Conservation (phyloP, 2,797 vertebrate species). For the Gymnodraco acuticeps region DNA sequence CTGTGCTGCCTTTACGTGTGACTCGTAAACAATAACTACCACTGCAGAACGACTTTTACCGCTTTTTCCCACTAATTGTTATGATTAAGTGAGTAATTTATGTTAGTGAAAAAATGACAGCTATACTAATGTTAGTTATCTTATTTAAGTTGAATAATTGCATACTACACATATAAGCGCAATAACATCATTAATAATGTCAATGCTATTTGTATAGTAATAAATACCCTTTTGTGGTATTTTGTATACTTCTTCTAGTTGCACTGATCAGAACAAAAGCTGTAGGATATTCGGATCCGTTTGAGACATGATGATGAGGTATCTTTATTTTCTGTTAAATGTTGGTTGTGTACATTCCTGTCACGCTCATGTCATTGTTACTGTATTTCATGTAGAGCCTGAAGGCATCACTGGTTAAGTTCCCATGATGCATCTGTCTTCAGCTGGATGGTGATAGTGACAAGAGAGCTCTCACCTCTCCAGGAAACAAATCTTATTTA, state of each 20-base stretch:
- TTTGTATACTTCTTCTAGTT: no score
- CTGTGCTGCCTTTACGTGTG: conserved; percentile 22
- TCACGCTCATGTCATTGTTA: fast-evolving
- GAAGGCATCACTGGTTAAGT: conserved; percentile 41
- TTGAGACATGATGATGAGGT: no score
- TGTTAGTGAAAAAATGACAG: no score
- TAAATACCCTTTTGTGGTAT: no score
- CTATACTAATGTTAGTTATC: no score
- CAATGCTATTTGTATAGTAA: no score
- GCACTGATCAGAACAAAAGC: no score
- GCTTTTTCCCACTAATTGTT: fast-evolving
- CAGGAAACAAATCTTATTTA: not conserved
- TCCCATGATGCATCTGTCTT: conserved; percentile 68
- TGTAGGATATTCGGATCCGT: no score
- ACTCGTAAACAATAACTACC: not conserved
- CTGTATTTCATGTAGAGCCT: fast-evolving
- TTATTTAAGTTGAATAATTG: no score
- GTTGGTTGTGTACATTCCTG: fast-evolving
- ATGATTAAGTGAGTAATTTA: not conserved
- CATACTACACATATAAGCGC: no score
- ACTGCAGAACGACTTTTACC: fast-evolving
- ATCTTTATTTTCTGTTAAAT: not conserved
- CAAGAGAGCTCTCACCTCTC: not conserved
- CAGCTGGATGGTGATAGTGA: conserved; percentile 1
- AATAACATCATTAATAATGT: no score